Evolutionary conservation across 2,797 vertebrate genomes (phyloP).

Genomic region (Psittacula echo): DNA sequence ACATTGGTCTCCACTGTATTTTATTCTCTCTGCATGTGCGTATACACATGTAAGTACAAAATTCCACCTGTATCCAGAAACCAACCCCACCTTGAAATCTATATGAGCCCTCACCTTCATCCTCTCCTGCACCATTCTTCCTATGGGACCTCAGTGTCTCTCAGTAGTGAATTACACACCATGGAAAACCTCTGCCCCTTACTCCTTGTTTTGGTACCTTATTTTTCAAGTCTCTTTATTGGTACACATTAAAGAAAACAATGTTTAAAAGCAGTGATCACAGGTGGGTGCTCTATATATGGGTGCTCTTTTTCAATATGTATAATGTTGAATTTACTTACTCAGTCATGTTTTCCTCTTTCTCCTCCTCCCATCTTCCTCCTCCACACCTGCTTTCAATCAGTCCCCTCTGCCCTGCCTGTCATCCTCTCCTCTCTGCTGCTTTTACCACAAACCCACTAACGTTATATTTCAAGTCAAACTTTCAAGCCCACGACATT

Average conservation of each 20-base stretch:
- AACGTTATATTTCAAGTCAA: conserved; percentile 69
- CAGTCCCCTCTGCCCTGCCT: conserved; percentile 65
- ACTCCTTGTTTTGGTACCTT: neutral
- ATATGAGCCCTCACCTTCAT: neutral
- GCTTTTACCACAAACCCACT: conserved; percentile 70
- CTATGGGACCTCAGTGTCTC: neutral
- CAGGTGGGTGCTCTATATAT: conserved; percentile 66
- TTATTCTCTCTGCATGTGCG: neutral
- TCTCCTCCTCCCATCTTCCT: conserved; percentile 63
- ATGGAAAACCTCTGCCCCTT: neutral
- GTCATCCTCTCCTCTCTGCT: conserved; percentile 62
- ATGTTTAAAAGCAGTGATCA: conserved; percentile 14
- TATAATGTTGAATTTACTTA: conserved; percentile 52
- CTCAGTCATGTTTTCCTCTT: conserved; percentile 62
- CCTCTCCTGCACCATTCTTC: neutral
- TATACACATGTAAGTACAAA: neutral
- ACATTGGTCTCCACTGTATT: neutral
- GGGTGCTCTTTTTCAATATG: conserved; percentile 64
- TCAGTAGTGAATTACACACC: neutral
- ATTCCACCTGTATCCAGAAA: neutral
- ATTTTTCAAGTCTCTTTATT: neutral
- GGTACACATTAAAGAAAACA: neutral
- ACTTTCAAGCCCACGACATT: conserved; percentile 58
- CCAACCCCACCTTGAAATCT: neutral
- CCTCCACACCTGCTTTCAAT: conserved; percentile 70